Evolutionary conservation across 2,113 vertebrate species (phyloP), one percentile per base, ranked within the genome.

Genomic region (Cyphomyrus discorhynchus): DNA sequence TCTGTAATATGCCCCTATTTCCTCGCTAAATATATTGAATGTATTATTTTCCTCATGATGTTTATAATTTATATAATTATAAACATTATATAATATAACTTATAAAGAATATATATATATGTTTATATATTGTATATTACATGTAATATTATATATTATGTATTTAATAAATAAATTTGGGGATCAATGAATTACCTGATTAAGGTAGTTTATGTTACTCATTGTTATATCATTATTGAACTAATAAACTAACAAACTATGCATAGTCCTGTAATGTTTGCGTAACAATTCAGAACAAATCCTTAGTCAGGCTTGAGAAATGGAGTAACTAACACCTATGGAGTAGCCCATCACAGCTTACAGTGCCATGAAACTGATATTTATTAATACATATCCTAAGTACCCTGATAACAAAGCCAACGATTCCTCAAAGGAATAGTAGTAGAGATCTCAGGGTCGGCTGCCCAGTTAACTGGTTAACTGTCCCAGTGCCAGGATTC

Each of bases 391-490:
- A 82, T 49, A 15, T 89, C 70, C 80, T 84, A 50, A 24, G 7
- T 39, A 6, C 49, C 19, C 88, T 56, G 53, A 56, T 8, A 21
- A 4, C 21, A 15, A 39, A 62, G 42, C 80, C 77, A 89, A 62
- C 6, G 10, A 62, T 89, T 50, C 80, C 88, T 50, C 5, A n/a
- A 31, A 45, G 77, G 80, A 39, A 42, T 13, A 80, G 31, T 42
- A 19, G 74, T 42, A 7, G 15, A 80, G 35, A 35, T 80, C 50
- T 83, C 74, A 4, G 80, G 39, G 52, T 85, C 88, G 83, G 88
- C 80, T 89, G 88, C 42, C 83, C 31, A 80, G 74, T 35, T 35
- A 80, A 77, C 70, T 91, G 91, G 91, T 88, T 21, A 45, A 89
- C 87, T 74, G 70, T 70, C 17, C 21, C 49, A 3, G 62, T 62